These are phyloP conservation scores for Cataglyphis cursor DNA, from an alignment of 2,888 invertebrate genomes.

Conservation along the genomic window DNA sequence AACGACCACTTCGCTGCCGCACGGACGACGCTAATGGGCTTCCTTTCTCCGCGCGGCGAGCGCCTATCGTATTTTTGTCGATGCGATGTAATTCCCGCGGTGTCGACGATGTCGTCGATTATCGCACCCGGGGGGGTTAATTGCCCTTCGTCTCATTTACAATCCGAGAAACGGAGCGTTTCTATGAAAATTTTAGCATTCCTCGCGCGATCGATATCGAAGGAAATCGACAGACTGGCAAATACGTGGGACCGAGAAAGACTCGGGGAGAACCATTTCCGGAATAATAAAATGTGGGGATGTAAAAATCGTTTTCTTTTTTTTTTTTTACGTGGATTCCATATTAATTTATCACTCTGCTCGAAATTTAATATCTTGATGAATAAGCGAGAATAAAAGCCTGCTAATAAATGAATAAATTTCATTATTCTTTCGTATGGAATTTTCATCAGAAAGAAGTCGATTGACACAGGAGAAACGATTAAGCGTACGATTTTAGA, in stretches of 20 bases:
- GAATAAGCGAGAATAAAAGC: not conserved
- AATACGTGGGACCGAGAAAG: not conserved
- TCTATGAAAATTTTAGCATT: not conserved
- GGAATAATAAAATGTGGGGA: not conserved
- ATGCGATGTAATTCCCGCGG: slow-evolving; percentile 32
- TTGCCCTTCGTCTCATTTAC: slow-evolving; percentile 23
- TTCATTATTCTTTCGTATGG: not conserved
- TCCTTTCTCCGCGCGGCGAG: slow-evolving; percentile 76
- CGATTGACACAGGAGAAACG: not conserved
- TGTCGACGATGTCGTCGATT: slow-evolving; percentile 14
- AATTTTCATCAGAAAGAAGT: not conserved
- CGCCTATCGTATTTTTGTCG: slow-evolving; percentile 67
- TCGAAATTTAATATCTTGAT: not conserved
- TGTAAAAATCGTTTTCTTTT: not conserved
- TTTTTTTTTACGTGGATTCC: not conserved
- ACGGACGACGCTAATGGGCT: slow-evolving; percentile 81
- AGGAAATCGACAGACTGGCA: not conserved
- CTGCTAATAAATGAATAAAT: not conserved
- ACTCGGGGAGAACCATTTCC: not conserved
- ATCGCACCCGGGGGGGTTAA: slow-evolving; percentile 2
- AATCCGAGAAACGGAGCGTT: not conserved
- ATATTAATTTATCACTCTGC: not conserved
- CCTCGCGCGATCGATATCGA: not conserved
- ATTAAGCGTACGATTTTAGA: not conserved
- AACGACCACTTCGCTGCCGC: slow-evolving; percentile 80